phyloP scores from a whole-genome alignment of 1,140 invertebrate species.

The Drosophila insularis region DNA sequence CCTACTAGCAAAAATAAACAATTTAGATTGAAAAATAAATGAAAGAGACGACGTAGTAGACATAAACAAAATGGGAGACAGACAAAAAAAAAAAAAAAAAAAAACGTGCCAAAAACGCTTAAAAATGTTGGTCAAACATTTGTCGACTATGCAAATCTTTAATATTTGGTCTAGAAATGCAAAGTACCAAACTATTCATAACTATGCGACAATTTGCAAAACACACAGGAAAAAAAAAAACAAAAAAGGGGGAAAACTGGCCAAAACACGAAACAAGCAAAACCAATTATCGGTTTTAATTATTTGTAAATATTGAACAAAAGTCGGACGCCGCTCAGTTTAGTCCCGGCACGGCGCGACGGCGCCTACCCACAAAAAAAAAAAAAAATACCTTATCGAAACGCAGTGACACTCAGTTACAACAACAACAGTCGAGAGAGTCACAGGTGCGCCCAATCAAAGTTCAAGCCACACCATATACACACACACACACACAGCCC shows the following conservation, averaged over 20 bases:
- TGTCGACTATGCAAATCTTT: constrained; percentile 22
- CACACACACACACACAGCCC: neutral
- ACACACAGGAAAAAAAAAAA: neutral
- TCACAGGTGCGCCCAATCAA: constrained; percentile 28
- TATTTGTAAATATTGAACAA: constrained; percentile 66
- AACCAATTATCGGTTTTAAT: constrained; percentile 71
- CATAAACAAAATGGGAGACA: too few relatives aligned
- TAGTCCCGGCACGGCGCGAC: constrained; percentile 35
- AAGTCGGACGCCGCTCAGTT: constrained; percentile 15
- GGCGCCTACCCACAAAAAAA: neutral
- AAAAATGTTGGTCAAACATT: constrained; percentile 53
- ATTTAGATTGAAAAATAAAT: constrained; percentile 9
- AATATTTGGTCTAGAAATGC: constrained; percentile 51
- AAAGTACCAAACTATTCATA: constrained; percentile 24
- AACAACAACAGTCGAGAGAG: constrained; percentile 10
- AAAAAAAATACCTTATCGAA: constrained; percentile 32
- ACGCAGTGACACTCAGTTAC: neutral
- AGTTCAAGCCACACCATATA: constrained; percentile 5
- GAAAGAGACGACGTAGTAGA: neutral
- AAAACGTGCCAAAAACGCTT: constrained; percentile 53
- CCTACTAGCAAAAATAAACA: neutral
- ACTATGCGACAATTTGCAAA: constrained; percentile 52
- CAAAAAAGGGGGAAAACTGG: constrained; percentile 10
- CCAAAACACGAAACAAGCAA: constrained; percentile 51
- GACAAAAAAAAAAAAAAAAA: neutral